Conservation (phyloP, 2,797 vertebrate genomes). For the Chiroxiphia lanceolata region DNA sequence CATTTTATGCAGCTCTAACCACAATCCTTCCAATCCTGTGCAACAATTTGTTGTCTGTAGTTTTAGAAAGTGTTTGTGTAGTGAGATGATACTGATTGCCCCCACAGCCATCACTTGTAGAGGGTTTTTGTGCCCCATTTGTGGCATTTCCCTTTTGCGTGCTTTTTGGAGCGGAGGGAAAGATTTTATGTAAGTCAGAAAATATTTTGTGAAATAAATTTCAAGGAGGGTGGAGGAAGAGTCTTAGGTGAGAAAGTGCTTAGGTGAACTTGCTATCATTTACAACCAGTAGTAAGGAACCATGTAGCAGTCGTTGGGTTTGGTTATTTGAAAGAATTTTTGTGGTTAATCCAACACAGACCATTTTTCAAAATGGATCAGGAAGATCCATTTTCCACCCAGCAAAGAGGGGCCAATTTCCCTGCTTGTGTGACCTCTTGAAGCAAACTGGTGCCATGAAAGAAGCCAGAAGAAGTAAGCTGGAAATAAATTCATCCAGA, state of each 20-base stretch:
- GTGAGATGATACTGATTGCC: not conserved
- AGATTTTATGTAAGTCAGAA: not conserved
- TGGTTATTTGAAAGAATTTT: not conserved
- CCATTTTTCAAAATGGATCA: not conserved
- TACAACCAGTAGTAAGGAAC: not conserved
- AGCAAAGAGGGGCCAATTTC: not conserved
- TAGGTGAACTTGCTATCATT: not conserved
- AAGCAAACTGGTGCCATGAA: not conserved
- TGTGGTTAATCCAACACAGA: not conserved
- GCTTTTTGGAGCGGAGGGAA: not conserved
- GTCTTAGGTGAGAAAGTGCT: not conserved
- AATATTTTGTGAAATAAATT: not conserved
- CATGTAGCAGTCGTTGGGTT: not conserved
- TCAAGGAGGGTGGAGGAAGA: not conserved
- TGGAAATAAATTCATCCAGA: not conserved
- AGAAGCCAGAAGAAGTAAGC: not conserved
- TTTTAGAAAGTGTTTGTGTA: not conserved
- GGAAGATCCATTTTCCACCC: not conserved
- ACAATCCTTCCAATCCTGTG: not conserved
- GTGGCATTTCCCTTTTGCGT: fast-evolving
- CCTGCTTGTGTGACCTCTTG: not conserved
- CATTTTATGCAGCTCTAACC: not conserved
- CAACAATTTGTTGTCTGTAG: not conserved
- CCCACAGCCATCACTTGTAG: not conserved
- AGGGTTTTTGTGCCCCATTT: fast-evolving